These are phyloP conservation scores for Tetramorium simillimum DNA, from an alignment of 1,140 invertebrate species.

Conservation along the genomic window DNA sequence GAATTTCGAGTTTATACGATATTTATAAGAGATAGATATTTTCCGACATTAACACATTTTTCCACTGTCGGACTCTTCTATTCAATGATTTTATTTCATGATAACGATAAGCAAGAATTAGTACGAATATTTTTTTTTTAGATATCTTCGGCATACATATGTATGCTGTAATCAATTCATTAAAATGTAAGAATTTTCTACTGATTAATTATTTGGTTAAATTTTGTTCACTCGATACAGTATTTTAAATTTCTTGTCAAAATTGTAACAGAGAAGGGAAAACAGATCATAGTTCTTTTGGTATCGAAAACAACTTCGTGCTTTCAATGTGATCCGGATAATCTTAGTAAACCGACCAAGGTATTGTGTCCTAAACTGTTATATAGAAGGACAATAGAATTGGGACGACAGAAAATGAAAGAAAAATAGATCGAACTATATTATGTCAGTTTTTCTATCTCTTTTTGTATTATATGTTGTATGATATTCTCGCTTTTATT, in stretches of 20 bases:
- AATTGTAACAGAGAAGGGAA: slow-evolving; percentile 62
- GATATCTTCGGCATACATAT: not conserved
- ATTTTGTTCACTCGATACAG: too few relatives aligned
- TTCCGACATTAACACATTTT: not conserved
- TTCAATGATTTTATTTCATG: not conserved
- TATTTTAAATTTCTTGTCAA: too few relatives aligned
- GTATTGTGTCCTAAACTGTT: slow-evolving; percentile 49
- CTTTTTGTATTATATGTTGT: not conserved
- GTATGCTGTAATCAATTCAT: not conserved
- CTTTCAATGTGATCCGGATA: slow-evolving; percentile 63
- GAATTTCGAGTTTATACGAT: not conserved
- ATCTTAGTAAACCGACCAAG: slow-evolving; percentile 62
- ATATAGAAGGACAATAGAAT: slow-evolving; percentile 24
- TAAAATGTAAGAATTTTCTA: not conserved
- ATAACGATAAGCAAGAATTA: slow-evolving; percentile 6
- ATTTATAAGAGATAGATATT: slow-evolving; percentile 22
- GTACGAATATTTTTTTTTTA: not conserved
- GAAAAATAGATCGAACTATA: not conserved
- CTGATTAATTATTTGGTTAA: not conserved
- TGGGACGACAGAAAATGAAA: not conserved
- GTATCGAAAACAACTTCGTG: slow-evolving; percentile 56
- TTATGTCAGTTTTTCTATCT: not conserved
- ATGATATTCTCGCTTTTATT: not conserved
- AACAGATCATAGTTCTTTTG: slow-evolving; percentile 55
- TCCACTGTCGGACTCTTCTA: not conserved